Evolutionary conservation across 2,113 vertebrate species (phyloP).

Genomic region (Indicator maculatus): DNA sequence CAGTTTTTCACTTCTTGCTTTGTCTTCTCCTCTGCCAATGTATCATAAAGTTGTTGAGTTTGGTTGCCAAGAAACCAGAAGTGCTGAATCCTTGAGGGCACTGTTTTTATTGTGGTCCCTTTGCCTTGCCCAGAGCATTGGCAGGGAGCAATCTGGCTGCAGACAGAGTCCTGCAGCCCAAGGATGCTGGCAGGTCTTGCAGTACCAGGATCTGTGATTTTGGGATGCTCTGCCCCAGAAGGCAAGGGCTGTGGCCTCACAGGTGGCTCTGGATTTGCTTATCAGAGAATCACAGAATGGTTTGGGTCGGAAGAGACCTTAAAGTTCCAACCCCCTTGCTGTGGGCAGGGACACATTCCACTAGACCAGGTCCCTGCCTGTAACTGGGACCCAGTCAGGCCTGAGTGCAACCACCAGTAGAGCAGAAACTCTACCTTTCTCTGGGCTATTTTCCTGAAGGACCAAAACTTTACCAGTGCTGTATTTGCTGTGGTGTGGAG

Average conservation of each 20-base stretch:
- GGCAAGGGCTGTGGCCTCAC: neutral
- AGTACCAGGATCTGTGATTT: neutral
- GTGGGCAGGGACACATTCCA: no score
- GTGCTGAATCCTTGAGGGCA: neutral
- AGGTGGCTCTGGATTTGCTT: neutral
- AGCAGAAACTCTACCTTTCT: neutral
- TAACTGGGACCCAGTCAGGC: neutral
- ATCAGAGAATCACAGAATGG: neutral
- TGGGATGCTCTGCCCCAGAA: neutral
- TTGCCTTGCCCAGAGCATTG: neutral
- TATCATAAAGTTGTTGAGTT: neutral
- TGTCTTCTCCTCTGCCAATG: neutral
- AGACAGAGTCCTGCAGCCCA: neutral
- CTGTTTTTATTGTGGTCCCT: neutral
- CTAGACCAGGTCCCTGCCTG: neutral
- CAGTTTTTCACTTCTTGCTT: neutral
- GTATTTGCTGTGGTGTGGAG: neutral
- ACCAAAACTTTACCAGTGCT: neutral
- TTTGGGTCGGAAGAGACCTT: no score
- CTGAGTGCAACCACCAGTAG: neutral
- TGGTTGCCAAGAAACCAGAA: neutral
- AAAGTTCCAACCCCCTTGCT: no score
- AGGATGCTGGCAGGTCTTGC: neutral
- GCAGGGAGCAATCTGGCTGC: neutral
- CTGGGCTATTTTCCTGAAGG: neutral